Evolutionary conservation across 2,113 vertebrate species (phyloP).

Genomic region (Xiphias gladius): DNA sequence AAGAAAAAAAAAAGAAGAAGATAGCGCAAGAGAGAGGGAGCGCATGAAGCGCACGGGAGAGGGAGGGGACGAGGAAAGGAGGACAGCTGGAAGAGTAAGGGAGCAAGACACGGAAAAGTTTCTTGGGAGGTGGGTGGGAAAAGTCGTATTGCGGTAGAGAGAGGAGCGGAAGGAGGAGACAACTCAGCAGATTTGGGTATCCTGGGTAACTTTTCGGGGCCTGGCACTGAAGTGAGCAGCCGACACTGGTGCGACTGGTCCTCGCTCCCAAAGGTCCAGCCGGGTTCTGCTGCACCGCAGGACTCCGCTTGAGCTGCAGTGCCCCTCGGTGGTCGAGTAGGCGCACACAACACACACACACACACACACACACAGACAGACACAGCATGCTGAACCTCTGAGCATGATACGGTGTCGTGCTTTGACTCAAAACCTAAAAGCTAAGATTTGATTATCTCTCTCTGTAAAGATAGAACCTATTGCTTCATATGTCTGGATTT

Average conservation of each 20-base stretch:
- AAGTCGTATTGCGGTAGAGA: conserved; percentile 76
- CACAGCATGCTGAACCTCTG: neutral
- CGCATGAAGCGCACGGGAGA: neutral
- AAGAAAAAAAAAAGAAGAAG: too few relatives aligned
- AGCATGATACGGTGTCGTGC: neutral
- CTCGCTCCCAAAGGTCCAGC: conserved; percentile 51
- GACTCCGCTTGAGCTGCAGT: conserved; percentile 69
- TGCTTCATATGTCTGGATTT: neutral
- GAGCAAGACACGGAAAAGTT: conserved; percentile 62
- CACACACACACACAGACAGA: too few relatives aligned
- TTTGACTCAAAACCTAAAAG: neutral
- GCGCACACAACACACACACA: too few relatives aligned
- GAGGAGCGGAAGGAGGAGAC: conserved; percentile 57
- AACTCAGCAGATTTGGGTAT: conserved; percentile 82
- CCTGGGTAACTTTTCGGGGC: conserved; percentile 74
- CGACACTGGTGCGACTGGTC: conserved; percentile 45
- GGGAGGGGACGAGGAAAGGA: neutral
- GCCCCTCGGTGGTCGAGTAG: conserved; percentile 73
- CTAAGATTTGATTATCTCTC: neutral
- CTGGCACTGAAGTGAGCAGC: conserved; percentile 67
- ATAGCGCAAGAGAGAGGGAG: conserved; percentile 39
- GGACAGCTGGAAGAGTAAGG: conserved; percentile 41
- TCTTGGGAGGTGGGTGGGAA: conserved; percentile 57
- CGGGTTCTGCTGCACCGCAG: conserved; percentile 30
- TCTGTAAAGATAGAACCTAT: neutral